These are phyloP conservation scores for Erebia palarica DNA, from an alignment of 2,888 invertebrate species.

Conservation along the genomic window DNA sequence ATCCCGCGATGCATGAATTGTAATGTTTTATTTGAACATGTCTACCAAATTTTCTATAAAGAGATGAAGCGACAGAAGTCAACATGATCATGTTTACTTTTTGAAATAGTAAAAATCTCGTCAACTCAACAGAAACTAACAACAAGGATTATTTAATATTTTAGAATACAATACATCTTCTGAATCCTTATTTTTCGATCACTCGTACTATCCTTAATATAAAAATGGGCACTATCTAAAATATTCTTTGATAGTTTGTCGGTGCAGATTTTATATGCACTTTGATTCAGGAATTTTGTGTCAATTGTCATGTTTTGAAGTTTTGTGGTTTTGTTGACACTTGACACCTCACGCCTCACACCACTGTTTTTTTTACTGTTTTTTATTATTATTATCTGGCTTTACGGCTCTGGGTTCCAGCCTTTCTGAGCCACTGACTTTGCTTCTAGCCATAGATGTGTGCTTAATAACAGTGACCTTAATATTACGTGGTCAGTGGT, in stretches of 20 bases:
- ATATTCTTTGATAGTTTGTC: background rate
- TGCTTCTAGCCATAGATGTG: too few relatives aligned
- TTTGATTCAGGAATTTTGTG: too few relatives aligned
- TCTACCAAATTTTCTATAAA: conserved; percentile 65
- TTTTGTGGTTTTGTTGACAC: conserved; percentile 16
- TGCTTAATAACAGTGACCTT: too few relatives aligned
- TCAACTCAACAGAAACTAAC: background rate
- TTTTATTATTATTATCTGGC: too few relatives aligned
- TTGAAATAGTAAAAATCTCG: conserved; percentile 4
- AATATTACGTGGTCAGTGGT: too few relatives aligned
- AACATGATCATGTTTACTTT: conserved; percentile 56
- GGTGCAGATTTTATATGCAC: too few relatives aligned
- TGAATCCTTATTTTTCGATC: conserved; percentile 12
- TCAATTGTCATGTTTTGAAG: too few relatives aligned
- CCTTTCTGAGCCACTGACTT: too few relatives aligned
- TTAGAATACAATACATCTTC: conserved; percentile 29
- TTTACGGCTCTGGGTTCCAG: too few relatives aligned
- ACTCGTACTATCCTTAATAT: background rate
- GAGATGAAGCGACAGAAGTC: conserved; percentile 61
- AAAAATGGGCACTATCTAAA: background rate
- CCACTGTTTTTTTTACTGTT: too few relatives aligned
- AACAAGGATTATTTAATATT: conserved; percentile 17
- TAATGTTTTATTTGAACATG: conserved; percentile 60
- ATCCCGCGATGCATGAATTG: conserved; percentile 53
- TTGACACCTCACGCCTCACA: background rate